Conservation (phyloP, 2,113 vertebrate species). For the Centropristis striata region DNA sequence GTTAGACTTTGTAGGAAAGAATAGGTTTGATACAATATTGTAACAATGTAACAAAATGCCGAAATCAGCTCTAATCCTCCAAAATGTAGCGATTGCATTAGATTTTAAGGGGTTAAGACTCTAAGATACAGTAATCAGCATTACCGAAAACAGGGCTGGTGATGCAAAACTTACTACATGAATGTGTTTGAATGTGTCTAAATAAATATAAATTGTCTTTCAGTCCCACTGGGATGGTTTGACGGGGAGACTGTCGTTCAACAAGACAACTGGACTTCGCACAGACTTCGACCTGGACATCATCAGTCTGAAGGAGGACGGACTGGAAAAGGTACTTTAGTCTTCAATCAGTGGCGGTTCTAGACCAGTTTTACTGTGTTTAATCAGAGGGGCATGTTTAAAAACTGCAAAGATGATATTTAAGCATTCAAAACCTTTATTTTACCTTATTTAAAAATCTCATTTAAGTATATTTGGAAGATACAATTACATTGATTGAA, state of each 20-base stretch:
- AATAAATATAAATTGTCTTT: constrained; percentile 46
- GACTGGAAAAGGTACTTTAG: constrained; percentile 97
- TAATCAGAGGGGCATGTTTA: too few relatives aligned
- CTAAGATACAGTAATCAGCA: not conserved
- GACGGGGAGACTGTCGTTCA: constrained; percentile 96
- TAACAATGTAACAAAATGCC: not conserved
- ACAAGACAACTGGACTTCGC: constrained; percentile 94
- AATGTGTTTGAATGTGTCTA: not conserved
- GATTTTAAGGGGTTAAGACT: not conserved
- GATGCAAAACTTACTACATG: not conserved
- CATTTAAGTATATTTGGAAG: too few relatives aligned
- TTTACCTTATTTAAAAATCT: too few relatives aligned
- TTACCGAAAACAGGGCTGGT: not conserved
- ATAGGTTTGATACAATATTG: too few relatives aligned
- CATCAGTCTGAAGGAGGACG: constrained; percentile 96
- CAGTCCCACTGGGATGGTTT: constrained; percentile 99
- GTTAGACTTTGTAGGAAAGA: too few relatives aligned
- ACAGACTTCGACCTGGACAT: constrained; percentile 99
- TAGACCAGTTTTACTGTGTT: too few relatives aligned
- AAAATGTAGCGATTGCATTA: not conserved
- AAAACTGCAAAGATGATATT: too few relatives aligned
- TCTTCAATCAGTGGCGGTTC: too few relatives aligned
- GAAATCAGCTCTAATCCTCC: too few relatives aligned
- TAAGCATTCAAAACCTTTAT: too few relatives aligned
- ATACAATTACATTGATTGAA: too few relatives aligned